Base-by-base conservation (phyloP, 1,140 invertebrate genomes). In the Heliothis virescens region DNA sequence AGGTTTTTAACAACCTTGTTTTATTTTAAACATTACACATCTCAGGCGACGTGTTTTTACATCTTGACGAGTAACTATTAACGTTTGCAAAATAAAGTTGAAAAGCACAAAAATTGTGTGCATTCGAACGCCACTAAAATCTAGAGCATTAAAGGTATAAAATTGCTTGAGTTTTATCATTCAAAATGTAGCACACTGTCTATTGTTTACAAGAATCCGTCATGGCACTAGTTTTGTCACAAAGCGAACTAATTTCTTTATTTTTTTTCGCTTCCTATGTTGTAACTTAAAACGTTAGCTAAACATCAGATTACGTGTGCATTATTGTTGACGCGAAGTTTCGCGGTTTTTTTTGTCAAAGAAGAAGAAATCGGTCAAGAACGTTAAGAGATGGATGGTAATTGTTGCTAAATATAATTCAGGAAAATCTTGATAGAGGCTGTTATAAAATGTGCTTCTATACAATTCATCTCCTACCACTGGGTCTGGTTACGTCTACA, bases 201-300 rank as follows among this genome's bases (percentile, higher is more conserved):
- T 50, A 73, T 73, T 73, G 71, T 73, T 73, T 73, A 41, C 71
- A 73, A 59, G 71, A 41, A 72, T 48, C 53, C 71, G 71, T 73
- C 71, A 73, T 16, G 59, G 71, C 53, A 18, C 71, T 41, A 59
- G 71, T 73, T 59, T 59, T 41, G 34, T 59, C 53, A 59, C 71
- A 73, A 73, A 73, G 29, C 71, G 16, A 55, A 26, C 29, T 73
- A 73, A 57, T 57, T 73, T 73, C 53, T 59, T 57, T 73, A 47
- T 73, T 41, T 73, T 53, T 57, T 65, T 65, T 21, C 57, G 26
- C 47, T 69, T 73, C 71, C 71, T 73, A 73, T 73, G 53, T 73
- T 41, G 71, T 73, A 73, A 73, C 71, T 47, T 73, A 73, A 73
- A 73, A 73, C 53, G 71, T 73, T 34, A 59, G 71, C 55, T 41